These are phyloP conservation scores for Herminia tarsipennalis DNA, from an alignment of 2,888 invertebrate genomes.

Conservation along the genomic window DNA sequence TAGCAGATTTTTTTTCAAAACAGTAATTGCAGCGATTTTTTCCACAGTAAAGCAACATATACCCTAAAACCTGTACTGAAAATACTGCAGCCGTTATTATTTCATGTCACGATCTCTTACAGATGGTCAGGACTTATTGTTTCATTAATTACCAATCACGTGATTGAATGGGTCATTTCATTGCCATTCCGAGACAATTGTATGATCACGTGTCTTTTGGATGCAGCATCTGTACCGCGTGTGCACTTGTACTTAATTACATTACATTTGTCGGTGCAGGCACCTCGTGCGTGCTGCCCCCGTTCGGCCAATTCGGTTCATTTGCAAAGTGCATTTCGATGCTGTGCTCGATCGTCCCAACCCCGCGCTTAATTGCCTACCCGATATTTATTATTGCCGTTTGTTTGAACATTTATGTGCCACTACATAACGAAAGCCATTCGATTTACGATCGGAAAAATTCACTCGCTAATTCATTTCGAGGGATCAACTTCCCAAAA, in stretches of 20 bases:
- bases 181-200: conserved; percentile 21
- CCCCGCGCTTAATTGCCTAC: conserved; percentile 77
- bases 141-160: conserved; percentile 3
- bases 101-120: too few species aligned
- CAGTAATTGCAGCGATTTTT: too few species aligned
- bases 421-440: conserved; percentile 59
- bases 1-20: too few species aligned
- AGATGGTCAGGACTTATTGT: background rate
- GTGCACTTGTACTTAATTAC: conserved; percentile 70
- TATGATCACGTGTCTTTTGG: conserved; percentile 27
- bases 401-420: conserved; percentile 65
- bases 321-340: conserved; percentile 85
- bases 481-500: conserved; percentile 33
- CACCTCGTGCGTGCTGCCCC: conserved; percentile 42
- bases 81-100: too few species aligned
- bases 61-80: too few species aligned
- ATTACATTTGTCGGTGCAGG: conserved; percentile 64
- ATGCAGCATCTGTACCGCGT: conserved; percentile 32
- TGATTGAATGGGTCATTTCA: conserved; percentile 12
- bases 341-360: conserved; percentile 75
- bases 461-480: conserved; percentile 28
- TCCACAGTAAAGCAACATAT: too few species aligned
- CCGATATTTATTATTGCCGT: conserved; percentile 80
- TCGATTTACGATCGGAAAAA: conserved; percentile 47
- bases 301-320: conserved; percentile 71